Percentiles rank a stretch among this genome's conserved stretches.
Conservation (phyloP, 2,797 vertebrate species). For the Kryptopterus vitreolus region DNA sequence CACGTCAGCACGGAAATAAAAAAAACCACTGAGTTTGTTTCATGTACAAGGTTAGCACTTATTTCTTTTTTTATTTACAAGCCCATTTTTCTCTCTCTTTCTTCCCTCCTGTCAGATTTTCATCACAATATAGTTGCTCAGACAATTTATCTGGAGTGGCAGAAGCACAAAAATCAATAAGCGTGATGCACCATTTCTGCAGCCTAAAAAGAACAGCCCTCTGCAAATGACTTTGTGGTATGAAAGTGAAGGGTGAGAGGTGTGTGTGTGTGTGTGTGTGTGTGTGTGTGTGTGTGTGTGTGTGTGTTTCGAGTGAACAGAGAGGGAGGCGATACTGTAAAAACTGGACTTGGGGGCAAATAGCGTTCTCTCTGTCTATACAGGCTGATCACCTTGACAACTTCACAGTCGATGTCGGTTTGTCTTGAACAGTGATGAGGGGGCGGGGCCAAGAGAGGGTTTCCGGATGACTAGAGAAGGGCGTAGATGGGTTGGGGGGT, state of each 20-base stretch:
- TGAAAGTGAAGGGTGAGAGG: constrained; percentile 63
- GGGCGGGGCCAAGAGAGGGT: constrained; percentile 26
- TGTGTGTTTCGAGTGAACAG: no score
- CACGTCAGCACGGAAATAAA: neutral
- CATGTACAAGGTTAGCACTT: constrained; percentile 79
- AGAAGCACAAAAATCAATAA: constrained; percentile 85
- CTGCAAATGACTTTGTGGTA: constrained; percentile 72
- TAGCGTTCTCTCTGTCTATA: constrained; percentile 78
- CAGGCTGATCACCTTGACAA: constrained; percentile 78
- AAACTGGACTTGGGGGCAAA: constrained; percentile 68
- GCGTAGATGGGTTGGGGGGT: no score
- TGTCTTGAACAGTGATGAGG: constrained; percentile 56
- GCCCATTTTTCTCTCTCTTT: constrained; percentile 59
- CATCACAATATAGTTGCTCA: constrained; percentile 82
- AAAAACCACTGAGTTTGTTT: constrained; percentile 21
- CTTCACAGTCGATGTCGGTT: constrained; percentile 78
- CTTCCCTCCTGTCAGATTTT: constrained; percentile 83
- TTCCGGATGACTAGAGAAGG: constrained; percentile 17
- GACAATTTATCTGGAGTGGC: constrained; percentile 87
- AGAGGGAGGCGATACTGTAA: constrained; percentile 39
- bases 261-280: no score
- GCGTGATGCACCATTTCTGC: constrained; percentile 81
- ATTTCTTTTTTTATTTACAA: constrained; percentile 57
- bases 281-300: no score
- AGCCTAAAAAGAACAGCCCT: constrained; percentile 82